phyloP scores from a whole-genome alignment of 23 tunicate species.

The Halocynthia roretzi region DNA sequence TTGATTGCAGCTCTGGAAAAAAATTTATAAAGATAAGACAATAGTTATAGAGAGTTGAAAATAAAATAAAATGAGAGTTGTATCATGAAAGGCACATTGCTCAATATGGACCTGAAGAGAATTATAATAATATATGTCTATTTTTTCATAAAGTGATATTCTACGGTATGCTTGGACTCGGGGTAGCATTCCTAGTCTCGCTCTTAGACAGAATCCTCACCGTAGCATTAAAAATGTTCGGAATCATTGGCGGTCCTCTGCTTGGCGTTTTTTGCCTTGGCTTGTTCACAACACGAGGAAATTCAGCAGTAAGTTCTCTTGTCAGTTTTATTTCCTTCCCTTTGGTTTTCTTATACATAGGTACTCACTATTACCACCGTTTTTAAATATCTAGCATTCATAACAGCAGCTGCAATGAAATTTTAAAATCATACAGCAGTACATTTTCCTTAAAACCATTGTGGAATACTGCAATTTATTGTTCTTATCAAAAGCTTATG shows the following conservation, averaged over 20 bases:
- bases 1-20: too few relatives aligned
- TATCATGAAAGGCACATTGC: too few relatives aligned
- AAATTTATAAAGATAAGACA: too few relatives aligned
- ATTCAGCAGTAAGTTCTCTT: constrained; percentile 35
- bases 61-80: too few relatives aligned
- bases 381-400: too few relatives aligned
- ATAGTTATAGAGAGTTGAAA: too few relatives aligned
- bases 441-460: too few relatives aligned
- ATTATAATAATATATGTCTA: background rate
- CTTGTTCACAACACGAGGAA: constrained; percentile 44
- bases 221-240: constrained; percentile 57
- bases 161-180: constrained; percentile 53
- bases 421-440: too few relatives aligned
- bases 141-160: constrained; percentile 30
- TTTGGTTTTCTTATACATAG: background rate
- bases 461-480: too few relatives aligned
- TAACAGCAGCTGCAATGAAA: too few relatives aligned
- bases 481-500: too few relatives aligned
- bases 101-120: background rate
- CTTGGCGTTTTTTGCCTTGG: constrained; percentile 64
- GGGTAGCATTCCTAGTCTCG: constrained; percentile 42
- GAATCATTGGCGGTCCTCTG: constrained; percentile 64
- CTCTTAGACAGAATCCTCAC: constrained; percentile 47
- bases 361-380: too few relatives aligned
- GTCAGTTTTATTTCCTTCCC: background rate